These are phyloP conservation scores for Mohoua ochrocephala DNA, from an alignment of 2,113 vertebrate genomes.

Conservation along the genomic window DNA sequence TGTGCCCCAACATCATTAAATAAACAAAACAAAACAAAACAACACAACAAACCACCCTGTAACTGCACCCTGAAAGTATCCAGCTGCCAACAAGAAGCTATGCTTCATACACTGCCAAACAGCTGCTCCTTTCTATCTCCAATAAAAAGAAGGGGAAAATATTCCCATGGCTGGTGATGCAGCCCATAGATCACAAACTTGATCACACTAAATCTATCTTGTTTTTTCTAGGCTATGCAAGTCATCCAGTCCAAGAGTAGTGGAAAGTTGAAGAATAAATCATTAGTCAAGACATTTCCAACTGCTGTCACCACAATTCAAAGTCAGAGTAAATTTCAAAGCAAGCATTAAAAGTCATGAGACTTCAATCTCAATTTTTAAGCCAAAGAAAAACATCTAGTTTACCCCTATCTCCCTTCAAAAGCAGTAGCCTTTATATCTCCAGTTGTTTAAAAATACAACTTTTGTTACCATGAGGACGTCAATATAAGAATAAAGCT, in stretches of 20 bases:
- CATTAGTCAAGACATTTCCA: not conserved
- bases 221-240: not conserved
- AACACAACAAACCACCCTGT: not conserved
- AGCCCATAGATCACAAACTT: not conserved
- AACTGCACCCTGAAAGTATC: not conserved
- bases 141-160: not conserved
- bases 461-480: not conserved
- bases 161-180: not conserved
- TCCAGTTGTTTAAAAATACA: not conserved
- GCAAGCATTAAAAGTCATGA: constrained; percentile 23
- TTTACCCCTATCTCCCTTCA: not conserved
- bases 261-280: not conserved
- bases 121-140: not conserved
- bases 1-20: not conserved
- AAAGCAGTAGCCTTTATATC: not conserved
- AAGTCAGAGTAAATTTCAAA: constrained; percentile 29
- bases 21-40: not conserved
- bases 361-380: not conserved
- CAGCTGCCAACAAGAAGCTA: not conserved
- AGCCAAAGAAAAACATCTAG: not conserved
- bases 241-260: not conserved
- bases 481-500: not conserved
- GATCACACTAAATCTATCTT: not conserved
- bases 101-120: not conserved
- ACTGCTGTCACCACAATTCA: constrained; percentile 19